These are phyloP conservation scores for Pterophyllum scalare DNA, from an alignment of 2,113 vertebrate species.

Conservation along the genomic window DNA sequence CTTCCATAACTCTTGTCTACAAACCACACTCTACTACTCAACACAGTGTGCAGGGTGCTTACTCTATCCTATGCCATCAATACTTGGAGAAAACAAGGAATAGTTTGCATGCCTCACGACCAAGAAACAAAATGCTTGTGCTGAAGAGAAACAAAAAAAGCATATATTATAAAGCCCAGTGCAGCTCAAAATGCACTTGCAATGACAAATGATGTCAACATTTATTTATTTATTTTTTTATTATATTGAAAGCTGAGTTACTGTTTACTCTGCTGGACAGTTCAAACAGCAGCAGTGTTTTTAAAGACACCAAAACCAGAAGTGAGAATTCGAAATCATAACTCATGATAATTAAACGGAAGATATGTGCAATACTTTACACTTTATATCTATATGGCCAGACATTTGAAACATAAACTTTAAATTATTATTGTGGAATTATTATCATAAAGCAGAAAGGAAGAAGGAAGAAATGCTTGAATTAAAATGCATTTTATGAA, in stretches of 20 bases:
- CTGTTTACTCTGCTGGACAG: background rate
- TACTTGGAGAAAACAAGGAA: background rate
- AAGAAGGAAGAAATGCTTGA: background rate
- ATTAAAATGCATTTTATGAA: background rate
- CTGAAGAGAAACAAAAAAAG: background rate
- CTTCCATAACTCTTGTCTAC: constrained; percentile 35
- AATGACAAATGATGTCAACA: background rate
- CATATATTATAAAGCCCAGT: background rate
- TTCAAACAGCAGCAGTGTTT: background rate
- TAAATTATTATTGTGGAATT: background rate
- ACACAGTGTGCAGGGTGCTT: constrained; percentile 1
- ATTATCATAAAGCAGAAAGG: background rate
- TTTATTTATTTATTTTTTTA: background rate
- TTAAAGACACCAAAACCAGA: background rate
- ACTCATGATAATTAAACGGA: background rate
- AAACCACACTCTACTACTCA: constrained; percentile 21
- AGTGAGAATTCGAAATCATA: background rate
- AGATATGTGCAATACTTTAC: background rate
- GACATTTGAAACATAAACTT: background rate
- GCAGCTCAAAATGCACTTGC: background rate
- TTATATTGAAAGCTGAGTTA: background rate
- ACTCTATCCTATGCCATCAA: background rate
- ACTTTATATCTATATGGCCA: background rate
- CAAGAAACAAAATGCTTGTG: background rate
- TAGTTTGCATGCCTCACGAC: constrained; percentile 18